These are phyloP conservation scores for Lagopus muta DNA, from an alignment of 2,113 vertebrate species.

Conservation along the genomic window DNA sequence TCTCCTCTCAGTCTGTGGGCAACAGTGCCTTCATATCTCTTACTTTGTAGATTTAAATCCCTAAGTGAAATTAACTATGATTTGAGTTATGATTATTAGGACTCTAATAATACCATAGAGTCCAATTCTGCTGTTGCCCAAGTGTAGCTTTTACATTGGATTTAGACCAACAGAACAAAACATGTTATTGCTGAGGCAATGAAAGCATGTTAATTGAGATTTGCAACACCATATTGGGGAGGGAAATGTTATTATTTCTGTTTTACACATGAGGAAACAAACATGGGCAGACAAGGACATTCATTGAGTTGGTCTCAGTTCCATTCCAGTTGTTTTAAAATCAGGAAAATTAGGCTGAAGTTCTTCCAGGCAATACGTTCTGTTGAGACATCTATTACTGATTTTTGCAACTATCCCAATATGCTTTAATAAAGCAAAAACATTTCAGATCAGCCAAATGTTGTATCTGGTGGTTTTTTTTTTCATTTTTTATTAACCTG, in stretches of 20 bases:
- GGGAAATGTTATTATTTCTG: neutral
- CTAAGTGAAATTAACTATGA: neutral
- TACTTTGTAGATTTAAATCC: constrained; percentile 2
- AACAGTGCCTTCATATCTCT: neutral
- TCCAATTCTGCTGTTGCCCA: neutral
- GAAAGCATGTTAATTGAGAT: neutral
- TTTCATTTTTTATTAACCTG: neutral
- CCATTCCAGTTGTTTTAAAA: constrained; percentile 23
- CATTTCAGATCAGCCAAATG: neutral
- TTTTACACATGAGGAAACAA: constrained; percentile 5
- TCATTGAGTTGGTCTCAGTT: neutral
- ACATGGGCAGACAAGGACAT: neutral
- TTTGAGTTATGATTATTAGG: neutral
- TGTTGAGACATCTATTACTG: neutral
- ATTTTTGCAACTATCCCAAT: neutral
- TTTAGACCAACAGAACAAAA: constrained; percentile 33
- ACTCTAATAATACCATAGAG: neutral
- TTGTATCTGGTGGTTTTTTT: neutral
- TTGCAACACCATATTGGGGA: neutral
- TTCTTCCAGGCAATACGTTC: neutral
- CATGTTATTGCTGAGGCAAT: neutral
- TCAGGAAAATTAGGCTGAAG: neutral
- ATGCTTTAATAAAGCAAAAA: neutral
- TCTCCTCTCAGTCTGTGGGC: neutral
- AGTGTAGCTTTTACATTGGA: neutral